Percentiles rank a stretch among this genome's conserved stretches.
Evolutionary conservation across 2,888 invertebrate species (phyloP).

Genomic region (Xylota sylvarum): DNA sequence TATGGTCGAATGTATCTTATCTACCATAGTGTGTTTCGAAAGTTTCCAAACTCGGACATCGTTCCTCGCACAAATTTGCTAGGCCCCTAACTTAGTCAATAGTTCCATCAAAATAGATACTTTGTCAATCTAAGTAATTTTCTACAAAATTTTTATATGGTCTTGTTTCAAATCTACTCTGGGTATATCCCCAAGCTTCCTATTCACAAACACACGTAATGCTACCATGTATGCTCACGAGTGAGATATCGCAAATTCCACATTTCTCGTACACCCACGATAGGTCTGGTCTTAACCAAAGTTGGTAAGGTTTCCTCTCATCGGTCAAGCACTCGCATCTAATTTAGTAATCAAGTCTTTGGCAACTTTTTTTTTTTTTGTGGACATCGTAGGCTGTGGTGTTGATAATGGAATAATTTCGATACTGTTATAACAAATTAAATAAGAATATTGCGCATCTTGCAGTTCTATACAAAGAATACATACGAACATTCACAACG

Average conservation of each 20-base stretch:
- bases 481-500: neutral
- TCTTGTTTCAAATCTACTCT: neutral
- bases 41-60: neutral
- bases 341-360: neutral
- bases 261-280: slow-evolving; percentile 13
- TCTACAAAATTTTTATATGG: neutral
- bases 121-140: too few relatives aligned
- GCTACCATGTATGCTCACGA: slow-evolving; percentile 36
- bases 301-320: slow-evolving; percentile 23
- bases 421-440: slow-evolving; percentile 27
- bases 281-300: slow-evolving; percentile 16
- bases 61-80: neutral
- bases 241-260: slow-evolving; percentile 19
- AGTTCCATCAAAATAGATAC: too few relatives aligned
- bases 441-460: slow-evolving; percentile 1
- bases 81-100: neutral
- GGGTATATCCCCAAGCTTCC: slow-evolving; percentile 15
- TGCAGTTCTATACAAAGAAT: slow-evolving; percentile 14
- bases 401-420: slow-evolving; percentile 68
- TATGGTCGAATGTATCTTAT: too few relatives aligned
- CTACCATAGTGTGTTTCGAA: too few relatives aligned
- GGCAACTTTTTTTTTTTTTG: slow-evolving; percentile 19
- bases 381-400: slow-evolving; percentile 36
- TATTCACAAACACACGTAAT: slow-evolving; percentile 7
- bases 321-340: neutral